Evolutionary conservation across 2,888 invertebrate species (phyloP), one percentile per base, ranked within the genome.

Genomic region (Mycalesis mineus): DNA sequence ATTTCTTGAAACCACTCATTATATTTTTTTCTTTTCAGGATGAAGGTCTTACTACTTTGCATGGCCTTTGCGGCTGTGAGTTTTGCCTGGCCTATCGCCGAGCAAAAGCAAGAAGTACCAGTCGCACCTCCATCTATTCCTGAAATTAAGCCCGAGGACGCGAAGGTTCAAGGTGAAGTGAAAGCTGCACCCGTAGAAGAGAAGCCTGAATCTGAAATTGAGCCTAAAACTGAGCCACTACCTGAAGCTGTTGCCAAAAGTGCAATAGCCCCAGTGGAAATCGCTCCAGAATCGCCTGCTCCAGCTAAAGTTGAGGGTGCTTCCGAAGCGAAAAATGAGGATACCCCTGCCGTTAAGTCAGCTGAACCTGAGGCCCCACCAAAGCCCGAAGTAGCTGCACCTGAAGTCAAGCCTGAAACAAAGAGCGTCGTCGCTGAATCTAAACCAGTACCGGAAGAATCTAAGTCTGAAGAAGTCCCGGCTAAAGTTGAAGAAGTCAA

Each of bases 11-110:
- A 80, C 77, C 76, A 75, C 80, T 86, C 80, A 84, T 77, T 60
- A 63, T 55, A 74, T 69, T 68, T 57, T 69, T 68, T 57, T 74
- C 70, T 78, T 88, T 89, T 63, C 90, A 92, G 92, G 85, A 94
- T 93, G 93, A 93, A 92, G 90, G 82, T 92, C 75, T 85, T 93
- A 78, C 71, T 93, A 73, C 74, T 93, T 77, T 89, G 91, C 71
- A 77, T 92, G 73, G 88, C 92, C 77, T 82, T 92, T 70, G 88
- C 91, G 76, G 90, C 80, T 76, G 91, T 78, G 76, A 90, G 75
- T 80, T 70, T 91, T 71, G 91, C 92, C 39, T 91, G 92, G 91
- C 94, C 94, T 50, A 82, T 93, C 42, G 92, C 91, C 39, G 92
- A 93, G 58, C 83, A 64, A 42, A 64, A 64, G 36, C 69, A 73